Evolutionary conservation across 2,113 vertebrate species (phyloP), one percentile per base, ranked within the genome.

Genomic region (Mystacornis crossleyi): DNA sequence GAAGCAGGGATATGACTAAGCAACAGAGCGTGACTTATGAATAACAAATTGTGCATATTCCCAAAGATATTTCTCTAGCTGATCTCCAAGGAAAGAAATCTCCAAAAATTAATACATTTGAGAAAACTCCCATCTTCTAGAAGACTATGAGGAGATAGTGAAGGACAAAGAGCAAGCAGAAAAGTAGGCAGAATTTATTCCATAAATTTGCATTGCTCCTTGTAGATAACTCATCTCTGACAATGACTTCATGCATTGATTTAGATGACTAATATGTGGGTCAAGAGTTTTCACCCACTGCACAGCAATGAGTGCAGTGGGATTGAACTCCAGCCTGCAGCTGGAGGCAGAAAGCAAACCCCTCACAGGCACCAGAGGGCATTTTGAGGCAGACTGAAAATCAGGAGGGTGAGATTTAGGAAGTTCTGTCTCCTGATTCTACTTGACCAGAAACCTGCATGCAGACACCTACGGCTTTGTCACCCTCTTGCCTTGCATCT

Each of bases 11-110:
- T 90, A 90, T 96, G 92, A 96, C 88, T 97, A 96, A 95, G 93
- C 81, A 96, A 73, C 67, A 55, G 81, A 97, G 88, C 7, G 43
- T 94, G 93, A 96, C 90, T 96, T 94, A 73, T 81, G 93, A 95
- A 95, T 88, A 96, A 90, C 87, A 92, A 94, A 90, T 48, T 90
- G 70, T 80, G 66, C 79, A 55, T 74, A 86, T 71, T 92, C 85
- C 90, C 92, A 40, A 86, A 90, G 85, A 96, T 78, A 73, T 66
- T 91, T 73, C 91, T 91, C 57, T 70, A 82, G 58, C 33, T 73
- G 36, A 73, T 88, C 88, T 92, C 71, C 36, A 55, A 90, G 65
- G 81, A 77, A 81, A 78, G 58, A 80, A 67, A 79, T 60, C 58
- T 73, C 29, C 36, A 81, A 88, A 84, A 84, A 89, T 47, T 5